Evolutionary conservation across 2,113 vertebrate genomes (phyloP).

Genomic region (Copsychus sechellarum): DNA sequence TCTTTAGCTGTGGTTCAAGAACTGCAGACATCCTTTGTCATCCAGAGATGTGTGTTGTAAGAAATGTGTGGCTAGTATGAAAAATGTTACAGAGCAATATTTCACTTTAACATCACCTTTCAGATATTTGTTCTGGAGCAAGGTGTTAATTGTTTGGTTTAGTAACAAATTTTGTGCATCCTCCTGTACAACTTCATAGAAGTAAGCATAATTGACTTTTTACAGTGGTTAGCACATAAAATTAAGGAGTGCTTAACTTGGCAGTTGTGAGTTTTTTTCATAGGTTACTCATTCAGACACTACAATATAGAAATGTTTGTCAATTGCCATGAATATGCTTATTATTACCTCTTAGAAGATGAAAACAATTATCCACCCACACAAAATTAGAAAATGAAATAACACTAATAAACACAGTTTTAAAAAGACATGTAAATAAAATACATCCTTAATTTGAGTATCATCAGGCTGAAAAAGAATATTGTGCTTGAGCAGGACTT

Average conservation of each 20-base stretch:
- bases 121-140: not conserved
- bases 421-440: not conserved
- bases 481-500: not conserved
- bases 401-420: not conserved
- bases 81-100: not conserved
- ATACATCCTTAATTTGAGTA: not conserved
- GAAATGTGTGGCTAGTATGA: not conserved
- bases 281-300: not conserved
- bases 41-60: not conserved
- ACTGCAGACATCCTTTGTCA: not conserved
- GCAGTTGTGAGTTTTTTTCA: not conserved
- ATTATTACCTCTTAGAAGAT: not conserved
- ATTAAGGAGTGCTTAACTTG: not conserved
- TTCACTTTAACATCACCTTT: not conserved
- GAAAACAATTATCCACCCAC: not conserved
- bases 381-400: conserved; percentile 12
- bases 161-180: not conserved
- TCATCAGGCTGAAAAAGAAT: not conserved
- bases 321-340: not conserved
- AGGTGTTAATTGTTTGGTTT: not conserved
- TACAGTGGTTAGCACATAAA: not conserved
- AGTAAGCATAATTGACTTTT: not conserved
- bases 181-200: not conserved
- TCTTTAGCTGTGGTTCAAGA: not conserved
- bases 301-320: not conserved